These are phyloP conservation scores for Tachina fera DNA, from an alignment of 2,888 invertebrate species.

Conservation along the genomic window DNA sequence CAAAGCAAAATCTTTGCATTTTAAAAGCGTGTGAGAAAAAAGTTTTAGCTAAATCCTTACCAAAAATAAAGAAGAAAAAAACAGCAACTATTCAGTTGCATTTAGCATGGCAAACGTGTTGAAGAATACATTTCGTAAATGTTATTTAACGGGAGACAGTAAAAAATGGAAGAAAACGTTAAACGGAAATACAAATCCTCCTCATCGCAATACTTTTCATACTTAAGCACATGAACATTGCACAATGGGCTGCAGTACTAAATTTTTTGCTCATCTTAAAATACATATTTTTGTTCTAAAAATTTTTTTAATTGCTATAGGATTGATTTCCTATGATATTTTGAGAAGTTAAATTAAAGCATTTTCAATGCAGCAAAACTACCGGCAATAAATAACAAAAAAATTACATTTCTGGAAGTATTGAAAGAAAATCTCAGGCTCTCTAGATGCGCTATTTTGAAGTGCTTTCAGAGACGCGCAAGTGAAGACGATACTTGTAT, in stretches of 20 bases:
- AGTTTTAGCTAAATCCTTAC: conserved; percentile 39
- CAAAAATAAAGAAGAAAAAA: conserved; percentile 9
- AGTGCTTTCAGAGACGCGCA: no score
- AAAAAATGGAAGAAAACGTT: conserved; percentile 31
- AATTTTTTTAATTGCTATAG: no score
- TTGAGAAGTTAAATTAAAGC: no score
- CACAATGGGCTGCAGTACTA: conserved; percentile 32
- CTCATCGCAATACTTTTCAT: conserved; percentile 37
- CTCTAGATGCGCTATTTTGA: no score
- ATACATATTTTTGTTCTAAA: no score
- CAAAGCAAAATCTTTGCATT: conserved; percentile 58
- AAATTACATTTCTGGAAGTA: no score
- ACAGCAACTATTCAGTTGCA: conserved; percentile 26
- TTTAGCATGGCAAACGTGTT: conserved; percentile 67
- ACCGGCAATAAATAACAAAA: no score
- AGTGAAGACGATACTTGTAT: no score
- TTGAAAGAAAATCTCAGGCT: no score
- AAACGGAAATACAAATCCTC: conserved; percentile 55
- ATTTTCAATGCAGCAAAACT: no score
- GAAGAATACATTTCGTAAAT: conserved; percentile 66
- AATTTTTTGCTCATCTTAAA: background rate
- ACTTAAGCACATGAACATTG: conserved; percentile 35
- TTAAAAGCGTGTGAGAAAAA: conserved; percentile 47
- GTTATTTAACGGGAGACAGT: conserved; percentile 44
- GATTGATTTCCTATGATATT: no score